These are phyloP conservation scores for Dryococelus australis DNA, from an alignment of 2,888 invertebrate genomes.

Conservation along the genomic window DNA sequence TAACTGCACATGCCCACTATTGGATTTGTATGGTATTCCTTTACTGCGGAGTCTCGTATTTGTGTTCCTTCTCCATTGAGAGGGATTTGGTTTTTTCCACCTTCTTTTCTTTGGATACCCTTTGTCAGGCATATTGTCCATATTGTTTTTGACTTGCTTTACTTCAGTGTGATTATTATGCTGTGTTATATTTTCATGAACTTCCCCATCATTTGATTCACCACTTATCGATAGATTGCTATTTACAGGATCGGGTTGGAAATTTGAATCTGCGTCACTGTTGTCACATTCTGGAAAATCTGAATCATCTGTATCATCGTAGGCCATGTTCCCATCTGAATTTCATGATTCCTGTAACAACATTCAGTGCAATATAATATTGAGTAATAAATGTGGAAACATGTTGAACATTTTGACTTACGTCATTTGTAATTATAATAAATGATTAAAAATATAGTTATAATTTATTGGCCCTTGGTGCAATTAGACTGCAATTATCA, in stretches of 20 bases:
- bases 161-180: background rate
- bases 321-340: background rate
- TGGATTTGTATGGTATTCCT: background rate
- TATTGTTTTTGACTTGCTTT: background rate
- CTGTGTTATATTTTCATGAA: background rate
- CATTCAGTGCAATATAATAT: conserved; percentile 22
- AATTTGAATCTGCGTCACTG: background rate
- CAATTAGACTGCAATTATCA: too few relatives aligned
- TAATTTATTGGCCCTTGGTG: too few relatives aligned
- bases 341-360: conserved; percentile 13
- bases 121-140: background rate
- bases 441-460: too few relatives aligned
- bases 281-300: background rate
- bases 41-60: background rate
- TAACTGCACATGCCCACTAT: background rate
- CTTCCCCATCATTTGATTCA: background rate
- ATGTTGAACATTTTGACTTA: too few relatives aligned
- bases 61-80: background rate
- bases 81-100: conserved; percentile 16
- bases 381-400: background rate
- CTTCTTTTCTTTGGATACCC: background rate
- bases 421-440: too few relatives aligned
- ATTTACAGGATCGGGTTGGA: background rate
- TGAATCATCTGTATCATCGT: background rate
- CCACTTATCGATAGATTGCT: background rate